Base-by-base conservation (phyloP, 2,888 invertebrate species). In the Chironomus tentans region DNA sequence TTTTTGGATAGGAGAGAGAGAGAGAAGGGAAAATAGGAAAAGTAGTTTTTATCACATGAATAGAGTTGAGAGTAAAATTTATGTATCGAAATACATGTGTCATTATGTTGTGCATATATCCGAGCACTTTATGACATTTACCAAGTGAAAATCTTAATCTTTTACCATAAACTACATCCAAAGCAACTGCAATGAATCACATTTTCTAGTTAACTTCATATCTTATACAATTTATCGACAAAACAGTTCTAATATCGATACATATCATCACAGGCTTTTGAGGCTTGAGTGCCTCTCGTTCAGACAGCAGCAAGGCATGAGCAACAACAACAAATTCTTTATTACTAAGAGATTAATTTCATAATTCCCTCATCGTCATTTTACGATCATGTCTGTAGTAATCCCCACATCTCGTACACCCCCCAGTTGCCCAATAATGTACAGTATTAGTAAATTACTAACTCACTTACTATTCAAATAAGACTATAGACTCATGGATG, bases 301-400 rank as follows among this genome's bases (percentile, higher is more conserved):
- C 38, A 38, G 38, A 38, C 56, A 56, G 56, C 65, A 65, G 12
- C 21, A 65, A 65, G 62, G 12, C 13, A 62, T n/a, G n/a, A n/a
- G 12, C 12, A 56, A 18, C 56, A 56, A 56, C 56, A 56, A 18
- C 22, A 65, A 65, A 21, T 21, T 13, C 24, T 65, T 65, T 65
- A 70, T 21, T 48, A 47, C 48, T 65, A 2, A 70, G 48, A 70
- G 71, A 71, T 71, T 71, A 71, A 71, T 71, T 71, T 71, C 71
- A 71, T 71, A 71, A 71, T 71, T 71, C 56, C 71, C 47, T 46
- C 47, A 15, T 21, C 56, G 18, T 71, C 56, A 71, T 28, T 56
- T 24, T 71, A 24, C 13, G 56, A 56, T 28, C 71, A n/a, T 28
- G 50, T 56, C 56, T 70, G 28, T 70, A 28, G 38, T 38, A 70